Percentiles rank a stretch among this genome's conserved stretches.
Evolutionary conservation across 2,888 invertebrate genomes (phyloP).

Genomic region (Eledona agricola): DNA sequence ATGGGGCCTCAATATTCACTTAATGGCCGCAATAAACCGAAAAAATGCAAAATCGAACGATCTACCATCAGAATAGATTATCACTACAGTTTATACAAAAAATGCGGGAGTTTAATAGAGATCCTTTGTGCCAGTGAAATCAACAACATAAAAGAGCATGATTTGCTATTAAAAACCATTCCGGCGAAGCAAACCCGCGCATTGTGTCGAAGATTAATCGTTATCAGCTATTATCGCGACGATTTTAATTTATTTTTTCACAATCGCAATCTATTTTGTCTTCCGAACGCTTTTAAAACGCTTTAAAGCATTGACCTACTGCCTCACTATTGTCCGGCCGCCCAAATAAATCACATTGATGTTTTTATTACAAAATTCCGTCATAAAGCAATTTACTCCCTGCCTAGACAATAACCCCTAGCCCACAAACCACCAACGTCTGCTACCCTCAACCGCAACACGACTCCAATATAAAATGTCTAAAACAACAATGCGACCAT

Average conservation of each 20-base stretch:
- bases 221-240: slow-evolving; percentile 12
- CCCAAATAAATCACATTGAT: slow-evolving; percentile 52
- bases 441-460: slow-evolving; percentile 23
- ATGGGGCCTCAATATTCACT: too few relatives aligned
- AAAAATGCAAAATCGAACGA: too few relatives aligned
- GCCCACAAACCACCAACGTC: slow-evolving; percentile 26
- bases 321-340: slow-evolving; percentile 9
- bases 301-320: slow-evolving; percentile 13
- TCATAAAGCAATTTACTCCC: slow-evolving; percentile 47
- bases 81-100: too few relatives aligned
- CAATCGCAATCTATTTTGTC: too few relatives aligned
- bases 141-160: too few relatives aligned
- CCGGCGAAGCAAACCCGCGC: too few relatives aligned
- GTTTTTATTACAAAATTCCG: slow-evolving; percentile 50
- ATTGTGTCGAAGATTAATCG: slow-evolving; percentile 19
- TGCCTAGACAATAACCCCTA: slow-evolving; percentile 31
- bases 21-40: too few relatives aligned
- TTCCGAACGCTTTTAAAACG: slow-evolving; percentile 1
- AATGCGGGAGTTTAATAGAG: too few relatives aligned
- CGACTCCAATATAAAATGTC: slow-evolving; percentile 29
- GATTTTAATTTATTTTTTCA: slow-evolving; percentile 18
- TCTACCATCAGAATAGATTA: too few relatives aligned
- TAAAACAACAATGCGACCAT: slow-evolving; percentile 30
- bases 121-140: too few relatives aligned
- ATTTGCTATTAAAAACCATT: slow-evolving; percentile 11